phyloP scores from a whole-genome alignment of 2,113 vertebrate genomes.

The Picathartes gymnocephalus region DNA sequence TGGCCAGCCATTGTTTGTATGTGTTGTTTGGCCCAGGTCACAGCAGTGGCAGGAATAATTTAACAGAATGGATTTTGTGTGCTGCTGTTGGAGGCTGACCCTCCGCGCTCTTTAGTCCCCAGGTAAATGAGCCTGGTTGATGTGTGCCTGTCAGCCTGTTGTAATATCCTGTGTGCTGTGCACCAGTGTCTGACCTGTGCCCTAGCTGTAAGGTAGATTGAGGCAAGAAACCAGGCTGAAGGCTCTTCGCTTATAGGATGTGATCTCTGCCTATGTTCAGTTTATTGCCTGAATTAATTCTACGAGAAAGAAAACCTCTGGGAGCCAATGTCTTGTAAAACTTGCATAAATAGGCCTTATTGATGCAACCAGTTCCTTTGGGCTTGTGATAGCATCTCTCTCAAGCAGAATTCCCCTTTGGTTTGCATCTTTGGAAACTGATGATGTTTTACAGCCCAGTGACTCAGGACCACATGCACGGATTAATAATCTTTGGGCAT shows the following conservation, averaged over 20 bases:
- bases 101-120: neutral
- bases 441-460: conserved; percentile 40
- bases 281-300: neutral
- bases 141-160: neutral
- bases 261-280: neutral
- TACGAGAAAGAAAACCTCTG: neutral
- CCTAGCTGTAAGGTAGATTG: neutral
- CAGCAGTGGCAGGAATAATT: neutral
- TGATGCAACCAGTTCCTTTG: conserved; percentile 27
- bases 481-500: conserved; percentile 17
- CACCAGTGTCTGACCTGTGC: neutral
- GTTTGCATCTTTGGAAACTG: conserved; percentile 44
- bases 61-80: neutral
- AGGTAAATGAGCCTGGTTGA: neutral
- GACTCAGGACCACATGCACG: conserved; percentile 50
- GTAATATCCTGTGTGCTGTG: neutral
- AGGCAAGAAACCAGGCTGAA: neutral
- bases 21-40: conserved; percentile 15
- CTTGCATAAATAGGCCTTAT: conserved; percentile 16
- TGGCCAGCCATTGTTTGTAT: conserved; percentile 35
- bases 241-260: neutral
- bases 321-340: conserved; percentile 27
- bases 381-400: conserved; percentile 33
- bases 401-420: conserved; percentile 29
- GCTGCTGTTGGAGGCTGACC: neutral